Evolutionary conservation across 2,888 invertebrate genomes (phyloP).

Genomic region (Folsomia manolachei): DNA sequence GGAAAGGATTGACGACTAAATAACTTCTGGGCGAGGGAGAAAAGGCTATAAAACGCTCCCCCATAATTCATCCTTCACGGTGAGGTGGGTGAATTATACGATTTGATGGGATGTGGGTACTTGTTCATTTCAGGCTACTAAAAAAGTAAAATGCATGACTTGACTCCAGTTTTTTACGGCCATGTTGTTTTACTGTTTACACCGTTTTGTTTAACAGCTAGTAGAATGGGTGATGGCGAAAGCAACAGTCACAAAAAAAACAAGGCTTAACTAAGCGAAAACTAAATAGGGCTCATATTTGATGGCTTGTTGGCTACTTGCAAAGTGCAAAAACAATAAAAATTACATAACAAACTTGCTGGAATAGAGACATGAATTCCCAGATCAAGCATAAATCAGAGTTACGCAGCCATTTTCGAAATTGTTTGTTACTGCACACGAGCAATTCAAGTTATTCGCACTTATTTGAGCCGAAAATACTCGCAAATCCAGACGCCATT

Average conservation of each 20-base stretch:
- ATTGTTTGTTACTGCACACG: too few relatives aligned
- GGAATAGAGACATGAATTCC: too few relatives aligned
- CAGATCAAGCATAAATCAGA: too few relatives aligned
- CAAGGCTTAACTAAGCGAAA: too few relatives aligned
- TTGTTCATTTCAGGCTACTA: not conserved
- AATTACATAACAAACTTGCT: too few relatives aligned
- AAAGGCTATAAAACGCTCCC: not conserved
- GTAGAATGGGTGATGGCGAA: not conserved
- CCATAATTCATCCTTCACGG: not conserved
- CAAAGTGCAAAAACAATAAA: not conserved
- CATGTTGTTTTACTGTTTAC: conserved; percentile 15
- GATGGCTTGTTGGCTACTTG: not conserved
- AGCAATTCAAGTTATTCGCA: too few relatives aligned
- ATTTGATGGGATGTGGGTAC: not conserved
- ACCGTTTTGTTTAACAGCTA: not conserved
- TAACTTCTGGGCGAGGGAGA: not conserved
- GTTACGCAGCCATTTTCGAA: too few relatives aligned
- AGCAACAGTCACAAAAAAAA: too few relatives aligned
- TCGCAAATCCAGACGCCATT: too few relatives aligned
- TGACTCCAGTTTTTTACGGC: conserved; percentile 13
- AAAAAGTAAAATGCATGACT: not conserved
- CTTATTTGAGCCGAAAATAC: too few relatives aligned
- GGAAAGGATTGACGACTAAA: too few relatives aligned
- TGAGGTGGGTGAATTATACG: not conserved
- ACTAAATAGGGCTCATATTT: too few relatives aligned